Evolutionary conservation across 2,888 invertebrate genomes (phyloP), one percentile per base, ranked within the genome.

Genomic region (Ditylenchus weischeri): DNA sequence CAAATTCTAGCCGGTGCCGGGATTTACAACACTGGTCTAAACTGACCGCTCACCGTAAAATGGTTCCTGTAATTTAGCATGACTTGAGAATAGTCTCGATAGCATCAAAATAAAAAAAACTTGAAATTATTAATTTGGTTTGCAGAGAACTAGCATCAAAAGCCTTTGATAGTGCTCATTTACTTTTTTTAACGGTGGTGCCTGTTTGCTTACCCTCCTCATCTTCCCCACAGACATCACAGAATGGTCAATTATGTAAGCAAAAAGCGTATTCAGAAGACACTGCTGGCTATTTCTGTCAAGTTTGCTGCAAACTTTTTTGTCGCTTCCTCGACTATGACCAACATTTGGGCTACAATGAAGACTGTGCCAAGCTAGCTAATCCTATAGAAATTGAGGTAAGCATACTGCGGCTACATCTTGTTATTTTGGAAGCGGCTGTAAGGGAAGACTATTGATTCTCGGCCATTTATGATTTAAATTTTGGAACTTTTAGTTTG

Each of bases 371-470:
- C 1, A n/a, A 23, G 62, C 18, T 21, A 7, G 57, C 47, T 13
- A 63, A 64, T 23, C 65, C 65, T 19, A 36, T 64, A n/a, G 51
- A 29, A 64, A 57, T 64, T 21, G 43, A 64, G 63, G 64, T 36
- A 64, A 64, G 19, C 5, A 29, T 29, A 29, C n/a, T n/a, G n/a
- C n/a, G n/a, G n/a, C n/a, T n/a, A n/a, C n/a, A n/a, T n/a, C n/a
- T n/a, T n/a, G n/a, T n/a, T n/a, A n/a, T n/a, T n/a, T n/a, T n/a
- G n/a, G n/a, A n/a, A n/a, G n/a, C n/a, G n/a, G n/a, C n/a, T n/a
- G n/a, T n/a, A n/a, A n/a, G n/a, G n/a, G n/a, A n/a, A n/a, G n/a
- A n/a, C n/a, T n/a, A n/a, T n/a, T n/a, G n/a, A n/a, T n/a, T n/a
- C n/a, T n/a, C n/a, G n/a, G n/a, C n/a, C n/a, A n/a, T n/a, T n/a